Evolutionary conservation across 2,113 vertebrate species (phyloP).

Genomic region (Actenoides lindsayi): DNA sequence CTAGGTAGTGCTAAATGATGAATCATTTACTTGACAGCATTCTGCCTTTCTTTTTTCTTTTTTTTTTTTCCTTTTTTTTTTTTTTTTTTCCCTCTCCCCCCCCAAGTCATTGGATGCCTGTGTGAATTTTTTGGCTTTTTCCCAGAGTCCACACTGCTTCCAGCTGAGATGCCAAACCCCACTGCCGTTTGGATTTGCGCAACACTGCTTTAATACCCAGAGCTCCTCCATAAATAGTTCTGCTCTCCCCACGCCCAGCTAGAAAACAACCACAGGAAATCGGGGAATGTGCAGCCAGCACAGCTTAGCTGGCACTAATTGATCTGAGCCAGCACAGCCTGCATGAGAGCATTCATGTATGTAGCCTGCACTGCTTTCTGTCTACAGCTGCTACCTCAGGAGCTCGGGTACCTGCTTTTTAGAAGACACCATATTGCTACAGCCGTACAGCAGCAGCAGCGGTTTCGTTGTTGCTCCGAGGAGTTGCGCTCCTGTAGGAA

Average conservation of each 20-base stretch:
- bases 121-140: slow-evolving; percentile 59
- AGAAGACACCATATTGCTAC: slow-evolving; percentile 62
- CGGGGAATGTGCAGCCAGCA: slow-evolving; percentile 62
- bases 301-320: slow-evolving; percentile 67
- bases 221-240: slow-evolving; percentile 82
- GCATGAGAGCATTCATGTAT: slow-evolving; percentile 37
- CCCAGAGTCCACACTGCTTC: slow-evolving; percentile 68
- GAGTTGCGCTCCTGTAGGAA: slow-evolving; percentile 34
- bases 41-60: background rate
- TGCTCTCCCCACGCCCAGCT: slow-evolving; percentile 65
- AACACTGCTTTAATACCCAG: slow-evolving; percentile 72
- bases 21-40: slow-evolving; percentile 48
- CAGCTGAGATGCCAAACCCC: slow-evolving; percentile 67
- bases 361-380: background rate
- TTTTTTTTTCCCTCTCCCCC: background rate
- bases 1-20: slow-evolving; percentile 45
- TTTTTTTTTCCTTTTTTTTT: background rate
- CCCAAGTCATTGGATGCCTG: slow-evolving; percentile 23
- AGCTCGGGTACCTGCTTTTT: slow-evolving; percentile 27
- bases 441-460: slow-evolving; percentile 53
- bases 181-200: slow-evolving; percentile 75
- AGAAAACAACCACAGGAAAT: slow-evolving; percentile 78
- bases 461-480: slow-evolving; percentile 38
- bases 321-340: slow-evolving; percentile 65
- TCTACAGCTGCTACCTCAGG: slow-evolving; percentile 44